A percentile compares a stretch with the other conserved stretches of the same genome.
Evolutionary conservation across 2,113 vertebrate genomes (phyloP).

Genomic region (Rhinolophus sinicus): DNA sequence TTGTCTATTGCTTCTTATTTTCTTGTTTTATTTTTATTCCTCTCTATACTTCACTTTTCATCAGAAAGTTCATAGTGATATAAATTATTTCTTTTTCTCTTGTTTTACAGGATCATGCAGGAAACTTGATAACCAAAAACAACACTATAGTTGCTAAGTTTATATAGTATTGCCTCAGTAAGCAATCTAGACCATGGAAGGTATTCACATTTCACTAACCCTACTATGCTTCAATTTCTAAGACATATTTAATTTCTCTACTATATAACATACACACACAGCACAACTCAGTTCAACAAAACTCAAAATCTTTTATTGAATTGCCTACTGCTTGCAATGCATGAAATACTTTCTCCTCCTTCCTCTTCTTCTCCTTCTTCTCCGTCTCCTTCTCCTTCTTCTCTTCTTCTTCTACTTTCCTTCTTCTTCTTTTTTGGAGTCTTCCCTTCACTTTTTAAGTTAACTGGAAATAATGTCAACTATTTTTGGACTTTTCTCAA

Average conservation of each 20-base stretch:
- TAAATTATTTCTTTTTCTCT: background rate
- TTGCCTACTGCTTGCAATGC: background rate
- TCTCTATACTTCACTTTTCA: background rate
- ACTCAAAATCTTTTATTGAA: background rate
- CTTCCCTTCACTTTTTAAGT: background rate
- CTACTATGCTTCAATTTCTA: background rate
- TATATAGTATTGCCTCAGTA: background rate
- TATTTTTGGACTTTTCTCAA: conserved; percentile 56
- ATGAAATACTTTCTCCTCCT: background rate
- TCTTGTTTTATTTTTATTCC: background rate
- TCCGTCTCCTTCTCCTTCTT: background rate
- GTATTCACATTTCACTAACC: background rate
- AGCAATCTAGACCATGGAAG: background rate
- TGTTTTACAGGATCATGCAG: background rate
- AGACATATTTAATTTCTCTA: background rate
- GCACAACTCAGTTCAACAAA: background rate
- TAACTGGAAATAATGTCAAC: conserved; percentile 57
- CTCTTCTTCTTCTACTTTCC: background rate
- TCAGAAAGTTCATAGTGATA: background rate
- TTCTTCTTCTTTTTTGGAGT: background rate
- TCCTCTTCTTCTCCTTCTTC: background rate
- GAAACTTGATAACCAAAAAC: background rate
- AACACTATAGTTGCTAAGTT: background rate
- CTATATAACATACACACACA: background rate
- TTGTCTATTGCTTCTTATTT: background rate